Conservation (phyloP, 2,113 vertebrate species). For the Mola mola region DNA sequence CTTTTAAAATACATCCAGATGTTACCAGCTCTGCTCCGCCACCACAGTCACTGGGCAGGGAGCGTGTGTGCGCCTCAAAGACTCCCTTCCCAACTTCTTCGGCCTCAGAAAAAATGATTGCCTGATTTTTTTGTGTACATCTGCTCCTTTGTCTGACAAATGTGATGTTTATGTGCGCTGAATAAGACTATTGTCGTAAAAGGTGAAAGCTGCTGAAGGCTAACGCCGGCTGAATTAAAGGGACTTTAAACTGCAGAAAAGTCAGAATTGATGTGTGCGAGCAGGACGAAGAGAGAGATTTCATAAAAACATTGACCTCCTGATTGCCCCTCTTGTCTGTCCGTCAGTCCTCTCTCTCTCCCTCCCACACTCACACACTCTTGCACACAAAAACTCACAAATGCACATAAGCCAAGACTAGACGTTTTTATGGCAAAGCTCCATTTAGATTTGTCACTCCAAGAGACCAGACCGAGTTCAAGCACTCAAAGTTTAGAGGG, state of each 20-base stretch:
- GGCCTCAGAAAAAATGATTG: constrained; percentile 59
- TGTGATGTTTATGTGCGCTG: constrained; percentile 22
- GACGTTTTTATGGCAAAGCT: constrained; percentile 25
- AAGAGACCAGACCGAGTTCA: constrained; percentile 35
- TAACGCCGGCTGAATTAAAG: constrained; percentile 39
- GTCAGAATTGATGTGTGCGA: constrained; percentile 39
- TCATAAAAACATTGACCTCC: constrained; percentile 65
- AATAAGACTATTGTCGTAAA: constrained; percentile 47
- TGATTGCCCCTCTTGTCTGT: constrained; percentile 48
- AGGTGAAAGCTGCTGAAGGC: constrained; percentile 38
- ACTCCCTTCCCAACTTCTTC: constrained; percentile 53
- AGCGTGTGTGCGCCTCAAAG: constrained; percentile 46
- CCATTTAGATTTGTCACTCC: constrained; percentile 63
- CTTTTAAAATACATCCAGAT: constrained; percentile 85
- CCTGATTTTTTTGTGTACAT: constrained; percentile 54
- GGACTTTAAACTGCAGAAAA: constrained; percentile 42
- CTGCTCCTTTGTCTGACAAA: constrained; percentile 39
- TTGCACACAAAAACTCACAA: background rate
- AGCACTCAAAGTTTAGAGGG: constrained; percentile 36
- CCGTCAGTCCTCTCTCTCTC: constrained; percentile 2
- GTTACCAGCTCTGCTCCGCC: constrained; percentile 81
- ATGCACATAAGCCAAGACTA: constrained; percentile 19
- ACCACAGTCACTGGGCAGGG: constrained; percentile 79
- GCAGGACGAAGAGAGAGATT: constrained; percentile 57
- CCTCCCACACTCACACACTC: background rate